These are phyloP conservation scores for Alligator mississippiensis DNA, from an alignment of 2,113 vertebrate genomes.

Conservation along the genomic window DNA sequence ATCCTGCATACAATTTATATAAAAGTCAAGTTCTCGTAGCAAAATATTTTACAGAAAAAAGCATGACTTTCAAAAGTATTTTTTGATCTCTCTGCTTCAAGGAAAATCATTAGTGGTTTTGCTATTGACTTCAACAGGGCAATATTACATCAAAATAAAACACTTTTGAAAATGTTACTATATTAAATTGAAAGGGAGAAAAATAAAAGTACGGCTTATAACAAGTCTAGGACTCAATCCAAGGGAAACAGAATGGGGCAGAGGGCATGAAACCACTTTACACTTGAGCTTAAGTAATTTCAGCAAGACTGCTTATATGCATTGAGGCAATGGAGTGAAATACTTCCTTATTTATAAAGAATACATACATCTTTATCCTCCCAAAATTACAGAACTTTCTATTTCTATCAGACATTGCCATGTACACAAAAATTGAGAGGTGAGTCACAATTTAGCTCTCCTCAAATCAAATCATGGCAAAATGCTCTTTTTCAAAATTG, in stretches of 20 bases:
- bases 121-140: not conserved
- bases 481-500: not conserved
- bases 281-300: not conserved
- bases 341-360: not conserved
- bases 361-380: not conserved
- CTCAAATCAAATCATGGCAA: not conserved
- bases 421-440: not conserved
- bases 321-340: not conserved
- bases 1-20: not conserved
- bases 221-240: not conserved
- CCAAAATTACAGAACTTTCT: not conserved
- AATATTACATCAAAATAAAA: not conserved
- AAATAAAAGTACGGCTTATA: not conserved
- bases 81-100: not conserved
- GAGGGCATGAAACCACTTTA: not conserved
- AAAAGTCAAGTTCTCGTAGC: not conserved
- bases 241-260: not conserved
- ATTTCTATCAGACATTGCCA: not conserved
- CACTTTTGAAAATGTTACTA: not conserved
- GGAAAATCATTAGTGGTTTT: not conserved
- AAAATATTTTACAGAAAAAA: not conserved
- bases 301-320: not conserved
- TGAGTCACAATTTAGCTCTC: not conserved
- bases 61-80: not conserved
- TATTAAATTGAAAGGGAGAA: not conserved